Base-by-base conservation (phyloP, 2,888 invertebrate species). In the Euplexia lucipara region DNA sequence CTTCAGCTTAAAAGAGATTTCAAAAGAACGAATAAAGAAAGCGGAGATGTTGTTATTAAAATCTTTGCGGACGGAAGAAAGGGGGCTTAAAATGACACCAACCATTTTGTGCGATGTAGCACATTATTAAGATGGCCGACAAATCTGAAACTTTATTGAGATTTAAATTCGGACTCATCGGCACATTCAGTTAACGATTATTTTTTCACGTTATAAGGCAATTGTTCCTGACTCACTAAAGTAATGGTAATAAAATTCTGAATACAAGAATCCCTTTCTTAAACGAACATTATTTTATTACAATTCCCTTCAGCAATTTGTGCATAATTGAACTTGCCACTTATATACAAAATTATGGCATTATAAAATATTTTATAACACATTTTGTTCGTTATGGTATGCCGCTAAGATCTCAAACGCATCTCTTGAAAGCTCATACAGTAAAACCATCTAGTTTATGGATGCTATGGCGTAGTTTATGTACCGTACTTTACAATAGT, bases 11-110 rank as follows among this genome's bases (percentile, higher is more conserved):
- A 83, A 83, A 91, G 90, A 89, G 86, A 90, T 91, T 90, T 92
- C 92, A 92, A 93, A 93, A 92, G 91, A 92, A 92, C 87, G 90
- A 89, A 92, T 92, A 92, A 92, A 92, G 90, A 91, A 89, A 88
- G 84, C 87, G 83, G 87, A 91, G 88, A 91, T 89, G 91, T 87
- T 89, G 83, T 92, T 92, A 91, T 92, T 92, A 91, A 92, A 92
- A 90, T 90, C 83, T 79, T 81, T 84, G 86, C 86, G 86, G 88
- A 88, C 90, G 90, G 88, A 91, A 91, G 89, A 90, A 91, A 89
- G 88, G 89, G 86, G 87, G 78, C 53, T 85, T 86, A 82, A 88
- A 89, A 88, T 88, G 90, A 89, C 88, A 90, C 83, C 85, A 81
- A 84, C 85, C 86, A 88, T 88, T 86, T 84, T 87, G 83, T 52